A percentile compares a stretch with the other conserved stretches of the same genome.
Conservation (phyloP, 2,113 vertebrate species). For the Mola mola region DNA sequence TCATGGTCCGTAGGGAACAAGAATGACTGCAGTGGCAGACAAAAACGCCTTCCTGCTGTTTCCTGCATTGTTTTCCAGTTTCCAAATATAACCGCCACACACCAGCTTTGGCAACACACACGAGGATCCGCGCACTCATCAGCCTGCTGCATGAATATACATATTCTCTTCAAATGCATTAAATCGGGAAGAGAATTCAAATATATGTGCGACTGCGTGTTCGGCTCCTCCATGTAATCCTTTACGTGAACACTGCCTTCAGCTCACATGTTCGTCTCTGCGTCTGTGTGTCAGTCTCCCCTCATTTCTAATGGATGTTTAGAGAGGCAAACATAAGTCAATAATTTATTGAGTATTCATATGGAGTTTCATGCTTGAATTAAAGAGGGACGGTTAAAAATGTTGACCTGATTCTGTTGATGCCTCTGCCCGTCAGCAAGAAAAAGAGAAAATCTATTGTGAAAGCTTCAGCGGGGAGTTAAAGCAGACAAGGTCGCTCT, state of each 20-base stretch:
- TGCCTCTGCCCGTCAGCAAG: background rate
- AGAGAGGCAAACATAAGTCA: conserved; percentile 53
- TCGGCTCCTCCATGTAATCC: conserved; percentile 22
- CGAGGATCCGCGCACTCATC: conserved; percentile 6
- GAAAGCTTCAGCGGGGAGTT: too few relatives aligned
- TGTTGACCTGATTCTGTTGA: conserved; percentile 36
- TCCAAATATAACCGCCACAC: conserved; percentile 50
- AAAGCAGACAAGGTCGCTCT: too few relatives aligned
- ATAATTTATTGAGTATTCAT: conserved; percentile 68
- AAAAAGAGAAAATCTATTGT: conserved; percentile 15
- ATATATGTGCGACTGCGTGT: too few relatives aligned
- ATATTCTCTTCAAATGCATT: background rate
- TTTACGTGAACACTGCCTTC: conserved; percentile 27
- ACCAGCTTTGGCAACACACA: conserved; percentile 16
- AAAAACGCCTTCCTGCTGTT: conserved; percentile 10
- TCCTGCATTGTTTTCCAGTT: conserved; percentile 45
- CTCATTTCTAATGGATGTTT: conserved; percentile 66
- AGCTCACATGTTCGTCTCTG: conserved; percentile 18
- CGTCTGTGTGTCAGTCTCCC: conserved; percentile 25
- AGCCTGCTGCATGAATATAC: background rate
- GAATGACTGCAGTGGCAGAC: background rate
- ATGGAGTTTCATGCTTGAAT: conserved; percentile 55
- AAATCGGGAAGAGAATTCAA: background rate
- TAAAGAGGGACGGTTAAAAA: conserved; percentile 36
- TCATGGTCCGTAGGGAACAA: background rate